Conservation (phyloP, 1,140 invertebrate species). For the Berghia stephanieae region DNA sequence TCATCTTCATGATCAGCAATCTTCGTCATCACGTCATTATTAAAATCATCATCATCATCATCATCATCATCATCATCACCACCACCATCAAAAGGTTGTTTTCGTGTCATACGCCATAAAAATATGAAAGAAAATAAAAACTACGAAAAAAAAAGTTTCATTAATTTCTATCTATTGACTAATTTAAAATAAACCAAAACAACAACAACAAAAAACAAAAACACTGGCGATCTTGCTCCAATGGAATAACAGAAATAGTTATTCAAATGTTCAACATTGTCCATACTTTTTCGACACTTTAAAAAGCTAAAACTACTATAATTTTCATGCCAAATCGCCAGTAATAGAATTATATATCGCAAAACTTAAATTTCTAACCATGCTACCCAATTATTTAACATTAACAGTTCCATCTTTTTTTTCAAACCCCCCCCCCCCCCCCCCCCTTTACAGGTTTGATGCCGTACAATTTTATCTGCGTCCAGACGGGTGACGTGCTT, state of each 20-base stretch:
- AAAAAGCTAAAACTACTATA: background rate
- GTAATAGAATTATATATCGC: background rate
- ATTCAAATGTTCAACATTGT: background rate
- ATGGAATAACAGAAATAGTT: too few relatives aligned
- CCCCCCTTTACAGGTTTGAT: slow-evolving; percentile 70
- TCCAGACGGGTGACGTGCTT: slow-evolving; percentile 73
- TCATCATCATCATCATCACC: background rate
- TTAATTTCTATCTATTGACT: too few relatives aligned
- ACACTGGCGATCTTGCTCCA: too few relatives aligned
- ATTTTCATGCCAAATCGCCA: background rate
- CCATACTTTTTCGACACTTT: background rate
- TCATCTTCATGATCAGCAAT: background rate
- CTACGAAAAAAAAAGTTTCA: too few relatives aligned
- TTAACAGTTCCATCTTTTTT: background rate
- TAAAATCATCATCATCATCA: background rate
- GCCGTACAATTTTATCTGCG: slow-evolving; percentile 76
- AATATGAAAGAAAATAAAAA: too few relatives aligned
- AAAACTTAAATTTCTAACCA: background rate
- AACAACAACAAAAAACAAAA: too few relatives aligned
- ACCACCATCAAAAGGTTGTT: background rate
- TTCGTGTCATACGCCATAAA: background rate
- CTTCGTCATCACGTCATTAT: background rate
- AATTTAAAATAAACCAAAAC: too few relatives aligned
- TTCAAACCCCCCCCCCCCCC: background rate
- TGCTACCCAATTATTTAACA: background rate